phyloP scores from a whole-genome alignment of 2,888 invertebrate species.

The Cordilura impudica region DNA sequence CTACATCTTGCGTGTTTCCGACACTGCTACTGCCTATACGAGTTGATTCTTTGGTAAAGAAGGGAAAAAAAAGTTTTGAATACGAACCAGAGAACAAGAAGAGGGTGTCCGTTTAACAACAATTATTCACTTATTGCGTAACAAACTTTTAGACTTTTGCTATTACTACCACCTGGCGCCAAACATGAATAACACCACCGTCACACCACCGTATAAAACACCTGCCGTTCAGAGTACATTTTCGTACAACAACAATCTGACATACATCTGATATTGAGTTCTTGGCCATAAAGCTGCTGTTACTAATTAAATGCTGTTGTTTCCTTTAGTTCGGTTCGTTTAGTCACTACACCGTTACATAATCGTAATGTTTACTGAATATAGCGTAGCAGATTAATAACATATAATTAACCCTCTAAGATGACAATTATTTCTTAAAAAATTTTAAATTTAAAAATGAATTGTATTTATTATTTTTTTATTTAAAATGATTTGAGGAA shows the following conservation, averaged over 20 bases:
- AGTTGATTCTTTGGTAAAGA: neutral
- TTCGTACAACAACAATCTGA: neutral
- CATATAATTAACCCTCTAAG: neutral
- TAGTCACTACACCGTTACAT: neutral
- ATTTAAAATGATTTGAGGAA: no score
- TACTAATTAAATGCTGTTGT: slow-evolving; percentile 42
- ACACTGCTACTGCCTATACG: neutral
- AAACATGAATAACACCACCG: neutral
- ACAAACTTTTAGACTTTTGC: slow-evolving; percentile 25
- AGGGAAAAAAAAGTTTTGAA: neutral
- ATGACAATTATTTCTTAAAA: no score
- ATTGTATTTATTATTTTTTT: no score
- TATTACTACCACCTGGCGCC: slow-evolving; percentile 27
- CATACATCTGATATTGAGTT: slow-evolving; percentile 13
- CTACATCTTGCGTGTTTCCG: slow-evolving; percentile 9
- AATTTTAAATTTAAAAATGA: no score
- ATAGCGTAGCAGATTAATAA: neutral
- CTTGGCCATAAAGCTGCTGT: slow-evolving; percentile 21
- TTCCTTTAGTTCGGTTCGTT: neutral
- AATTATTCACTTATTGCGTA: slow-evolving; percentile 26
- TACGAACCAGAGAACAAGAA: neutral
- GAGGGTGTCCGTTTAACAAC: slow-evolving; percentile 12
- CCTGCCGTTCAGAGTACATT: no score
- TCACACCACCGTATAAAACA: no score
- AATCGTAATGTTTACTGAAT: neutral